Percentiles rank a stretch among this genome's conserved stretches.
phyloP scores from a whole-genome alignment of 2,113 vertebrate genomes.

The Ophiodon elongatus region DNA sequence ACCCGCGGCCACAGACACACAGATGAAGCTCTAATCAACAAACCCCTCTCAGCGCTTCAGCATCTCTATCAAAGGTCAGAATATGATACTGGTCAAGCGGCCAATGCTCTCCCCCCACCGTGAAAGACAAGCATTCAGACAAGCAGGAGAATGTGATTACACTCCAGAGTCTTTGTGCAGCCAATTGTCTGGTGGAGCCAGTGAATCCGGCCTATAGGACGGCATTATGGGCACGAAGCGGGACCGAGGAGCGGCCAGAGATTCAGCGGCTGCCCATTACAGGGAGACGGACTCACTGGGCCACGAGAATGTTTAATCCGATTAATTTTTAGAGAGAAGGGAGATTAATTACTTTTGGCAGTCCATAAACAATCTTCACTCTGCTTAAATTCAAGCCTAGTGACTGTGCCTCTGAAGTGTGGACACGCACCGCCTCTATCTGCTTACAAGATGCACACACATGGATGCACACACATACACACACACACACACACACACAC shows the following conservation, averaged over 20 bases:
- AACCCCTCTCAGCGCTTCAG: slow-evolving; percentile 39
- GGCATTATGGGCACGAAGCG: slow-evolving; percentile 39
- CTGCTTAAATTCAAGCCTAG: slow-evolving; percentile 74
- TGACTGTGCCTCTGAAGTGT: slow-evolving; percentile 55
- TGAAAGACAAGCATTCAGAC: slow-evolving; percentile 69
- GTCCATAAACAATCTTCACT: slow-evolving; percentile 81
- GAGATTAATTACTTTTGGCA: slow-evolving; percentile 84
- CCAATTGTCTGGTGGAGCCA: slow-evolving; percentile 55
- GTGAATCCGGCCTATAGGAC: slow-evolving; percentile 47
- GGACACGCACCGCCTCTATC: slow-evolving; percentile 17
- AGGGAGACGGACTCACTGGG: slow-evolving; percentile 58
- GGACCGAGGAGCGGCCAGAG: slow-evolving; percentile 50
- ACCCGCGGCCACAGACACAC: slow-evolving; percentile 66
- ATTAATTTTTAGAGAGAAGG: slow-evolving; percentile 77
- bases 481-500: slow-evolving; percentile 34
- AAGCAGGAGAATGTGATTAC: slow-evolving; percentile 66
- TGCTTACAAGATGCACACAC: slow-evolving; percentile 34
- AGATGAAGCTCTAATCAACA: slow-evolving; percentile 65
- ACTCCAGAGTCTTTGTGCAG: slow-evolving; percentile 39
- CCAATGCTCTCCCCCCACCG: slow-evolving; percentile 27
- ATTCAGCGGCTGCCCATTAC: slow-evolving; percentile 56
- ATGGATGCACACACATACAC: slow-evolving; percentile 14
- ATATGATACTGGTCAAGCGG: slow-evolving; percentile 47
- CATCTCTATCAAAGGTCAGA: slow-evolving; percentile 59
- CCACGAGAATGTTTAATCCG: slow-evolving; percentile 75